Conservation (phyloP, 2,113 vertebrate genomes). For the Sterrhoptilus dennistouni region DNA sequence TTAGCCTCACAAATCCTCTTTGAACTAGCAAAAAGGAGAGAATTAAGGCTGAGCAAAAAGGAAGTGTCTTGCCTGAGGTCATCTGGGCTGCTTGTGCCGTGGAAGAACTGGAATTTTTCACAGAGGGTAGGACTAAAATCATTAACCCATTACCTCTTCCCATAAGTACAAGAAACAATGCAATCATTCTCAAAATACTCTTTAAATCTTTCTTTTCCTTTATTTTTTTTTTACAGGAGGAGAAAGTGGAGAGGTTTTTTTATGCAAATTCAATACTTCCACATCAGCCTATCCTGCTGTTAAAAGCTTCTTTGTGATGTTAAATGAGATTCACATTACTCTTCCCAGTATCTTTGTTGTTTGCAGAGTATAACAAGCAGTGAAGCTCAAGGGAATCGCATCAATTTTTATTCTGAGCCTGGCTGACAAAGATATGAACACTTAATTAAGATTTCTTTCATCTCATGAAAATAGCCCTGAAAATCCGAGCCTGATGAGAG, state of each 20-base stretch:
- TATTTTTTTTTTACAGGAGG: background rate
- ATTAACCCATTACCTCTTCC: background rate
- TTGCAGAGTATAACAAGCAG: background rate
- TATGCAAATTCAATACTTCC: background rate
- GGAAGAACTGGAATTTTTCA: background rate
- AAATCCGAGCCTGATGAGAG: background rate
- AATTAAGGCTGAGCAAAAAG: background rate
- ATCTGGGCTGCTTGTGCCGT: background rate
- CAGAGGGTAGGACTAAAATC: background rate
- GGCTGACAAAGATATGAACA: constrained; percentile 39
- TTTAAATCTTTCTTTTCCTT: background rate
- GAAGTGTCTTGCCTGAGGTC: constrained; percentile 3
- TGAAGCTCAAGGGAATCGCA: background rate
- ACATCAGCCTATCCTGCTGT: background rate
- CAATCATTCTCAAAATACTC: background rate
- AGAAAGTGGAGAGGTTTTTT: background rate
- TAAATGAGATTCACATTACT: constrained; percentile 36
- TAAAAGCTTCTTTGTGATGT: constrained; percentile 31
- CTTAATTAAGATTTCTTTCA: constrained; percentile 55
- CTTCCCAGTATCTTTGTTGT: constrained; percentile 23
- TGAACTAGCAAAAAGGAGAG: background rate
- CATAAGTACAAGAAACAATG: background rate
- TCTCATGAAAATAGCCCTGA: background rate
- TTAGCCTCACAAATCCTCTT: constrained; percentile 28
- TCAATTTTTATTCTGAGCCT: constrained; percentile 40